Evolutionary conservation across 2,113 vertebrate genomes (phyloP).

Genomic region (Mormyrus iriodes): DNA sequence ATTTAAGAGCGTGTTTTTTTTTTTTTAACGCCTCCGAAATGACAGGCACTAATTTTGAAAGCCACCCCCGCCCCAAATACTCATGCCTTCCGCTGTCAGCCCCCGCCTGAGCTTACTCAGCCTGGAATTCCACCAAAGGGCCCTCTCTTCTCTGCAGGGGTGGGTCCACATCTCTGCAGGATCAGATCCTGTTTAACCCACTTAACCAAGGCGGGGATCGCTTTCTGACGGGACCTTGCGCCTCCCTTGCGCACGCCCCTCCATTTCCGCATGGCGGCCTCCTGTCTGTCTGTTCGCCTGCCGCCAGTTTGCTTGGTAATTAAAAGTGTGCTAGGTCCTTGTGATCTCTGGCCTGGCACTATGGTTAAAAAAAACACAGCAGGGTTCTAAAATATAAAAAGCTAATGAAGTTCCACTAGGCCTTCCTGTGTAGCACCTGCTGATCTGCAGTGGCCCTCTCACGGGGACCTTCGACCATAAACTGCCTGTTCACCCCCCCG

Average conservation of each 20-base stretch:
- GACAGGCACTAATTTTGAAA: conserved; percentile 5
- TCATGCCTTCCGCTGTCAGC: neutral
- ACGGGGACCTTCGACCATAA: neutral
- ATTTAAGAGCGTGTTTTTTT: conserved; percentile 1
- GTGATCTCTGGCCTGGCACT: neutral
- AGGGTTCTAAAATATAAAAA: neutral
- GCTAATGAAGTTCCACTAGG: neutral
- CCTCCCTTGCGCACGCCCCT: neutral
- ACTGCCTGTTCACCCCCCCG: neutral
- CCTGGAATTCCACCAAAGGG: neutral
- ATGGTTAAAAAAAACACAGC: neutral
- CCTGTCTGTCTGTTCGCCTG: neutral
- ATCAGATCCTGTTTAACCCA: neutral
- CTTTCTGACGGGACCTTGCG: neutral
- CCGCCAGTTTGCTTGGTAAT: neutral
- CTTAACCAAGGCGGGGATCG: neutral
- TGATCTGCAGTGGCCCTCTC: neutral
- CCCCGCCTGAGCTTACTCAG: neutral
- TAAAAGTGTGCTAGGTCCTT: neutral
- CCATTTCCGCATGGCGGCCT: neutral
- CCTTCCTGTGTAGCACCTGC: neutral
- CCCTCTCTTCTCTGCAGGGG: neutral
- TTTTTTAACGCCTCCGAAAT: conserved; percentile 1
- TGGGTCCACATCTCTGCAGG: neutral
- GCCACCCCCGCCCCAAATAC: neutral